Base-by-base conservation (phyloP, 2,113 vertebrate species). In the Conger conger region DNA sequence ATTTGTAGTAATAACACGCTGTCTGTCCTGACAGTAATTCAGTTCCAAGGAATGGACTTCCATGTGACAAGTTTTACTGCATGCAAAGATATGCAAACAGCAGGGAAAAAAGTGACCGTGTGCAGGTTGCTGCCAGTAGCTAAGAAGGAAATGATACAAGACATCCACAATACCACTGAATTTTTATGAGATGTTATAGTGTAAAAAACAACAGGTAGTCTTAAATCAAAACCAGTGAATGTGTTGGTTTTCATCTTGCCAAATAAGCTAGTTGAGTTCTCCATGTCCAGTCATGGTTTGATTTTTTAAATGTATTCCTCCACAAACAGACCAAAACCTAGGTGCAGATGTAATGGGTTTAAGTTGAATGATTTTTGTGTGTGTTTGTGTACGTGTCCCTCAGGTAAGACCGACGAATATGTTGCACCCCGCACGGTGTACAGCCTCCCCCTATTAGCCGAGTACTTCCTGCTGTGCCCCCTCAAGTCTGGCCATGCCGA, bases 401-500 rank as follows among this genome's bases (percentile, higher is more conserved):
- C 20, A 84, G 76, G 6, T 38, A 36, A 78, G 20, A 84, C 77
- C 45, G 18, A n/a, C n/a, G n/a, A n/a, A n/a, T n/a, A n/a, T n/a
- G n/a, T n/a, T n/a, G n/a, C n/a, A n/a, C n/a, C 40, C 4, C 40
- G 40, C 4, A 42, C 4, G n/a, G n/a, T n/a, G n/a, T 15, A 50
- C 53, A 18, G 0, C 0, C 0, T 93, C 77, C 27, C 84, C 0
- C 0, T 5, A 0, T 0, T 37, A 13, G 87, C 89, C 9, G 90
- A 30, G 23, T 84, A 86, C 40, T 91, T 86, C 86, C 89, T 95
- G 1, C 9, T 0, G 13, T 95, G 94, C 33, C 89, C 91, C 0
- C 2, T 88, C 23, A 53, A 0, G 0, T 95, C 93, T 37, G 84
- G 20, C 57, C 92, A 93, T 1, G 94, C 94, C 36, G 4, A 82